Evolutionary conservation across 1,140 invertebrate genomes (phyloP), one percentile per base, ranked within the genome.

Genomic region (Megalopta genalis): DNA sequence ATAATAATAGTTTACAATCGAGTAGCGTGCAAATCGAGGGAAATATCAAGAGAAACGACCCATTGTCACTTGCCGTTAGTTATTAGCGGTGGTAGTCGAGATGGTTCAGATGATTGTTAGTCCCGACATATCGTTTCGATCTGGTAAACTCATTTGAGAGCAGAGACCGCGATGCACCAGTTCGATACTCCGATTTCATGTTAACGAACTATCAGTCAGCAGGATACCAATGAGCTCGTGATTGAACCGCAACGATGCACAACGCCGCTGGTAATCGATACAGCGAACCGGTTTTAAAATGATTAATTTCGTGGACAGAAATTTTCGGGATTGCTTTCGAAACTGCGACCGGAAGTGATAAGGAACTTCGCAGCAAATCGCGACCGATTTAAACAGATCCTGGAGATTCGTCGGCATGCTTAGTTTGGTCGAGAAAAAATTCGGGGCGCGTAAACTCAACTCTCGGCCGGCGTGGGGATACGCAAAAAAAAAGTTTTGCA

Each of bases 121-220:
- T 76, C 66, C n/a, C 67, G 39, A 21, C 60, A 5, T 23, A 25
- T 4, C 63, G 49, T 63, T 57, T 60, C 32, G 39, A 10, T 32
- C 62, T 37, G 37, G n/a, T 52, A 49, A 57, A 67, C 49, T 25
- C 49, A 49, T 71, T 75, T 73, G 18, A 16, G 23, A 18, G 37
- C 23, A 46, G 25, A 39, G 65, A 67, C 57, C 71, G 39, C 46
- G 49, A 42, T 21, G 12, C 37, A 16, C n/a, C n/a, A 25, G 5
- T 59, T 62, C 39, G 42, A 25, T 27, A 27, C 46, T 21, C 12
- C 21, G 60, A 63, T 80, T 68, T 32, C 52, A 32, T 57, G 74
- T 71, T 85, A 81, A 77, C 82, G 52, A 73, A 64, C 73, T 72
- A 80, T 85, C 82, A 62, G 81, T 84, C 72, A 57, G 25, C 72